Conservation (phyloP, 2,113 vertebrate species). For the Trachemys scripta region DNA sequence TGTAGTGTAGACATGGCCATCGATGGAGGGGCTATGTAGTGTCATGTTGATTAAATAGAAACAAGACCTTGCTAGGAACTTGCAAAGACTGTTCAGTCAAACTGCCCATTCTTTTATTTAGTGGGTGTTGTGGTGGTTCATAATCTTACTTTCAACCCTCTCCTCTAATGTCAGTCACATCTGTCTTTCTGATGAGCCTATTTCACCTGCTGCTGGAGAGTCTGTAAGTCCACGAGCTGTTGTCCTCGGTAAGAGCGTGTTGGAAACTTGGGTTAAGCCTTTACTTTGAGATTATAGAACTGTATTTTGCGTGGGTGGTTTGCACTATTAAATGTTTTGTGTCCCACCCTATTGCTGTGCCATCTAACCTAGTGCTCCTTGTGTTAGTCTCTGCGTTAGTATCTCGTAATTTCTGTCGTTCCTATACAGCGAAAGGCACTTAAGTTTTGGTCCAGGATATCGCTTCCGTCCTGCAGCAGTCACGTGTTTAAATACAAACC, state of each 20-base stretch:
- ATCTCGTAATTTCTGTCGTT: neutral
- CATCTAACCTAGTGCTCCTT: neutral
- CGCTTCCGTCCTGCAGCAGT: neutral
- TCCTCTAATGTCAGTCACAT: neutral
- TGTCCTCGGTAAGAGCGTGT: neutral
- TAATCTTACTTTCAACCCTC: neutral
- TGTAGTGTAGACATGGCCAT: neutral
- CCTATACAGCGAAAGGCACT: neutral
- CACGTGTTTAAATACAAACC: neutral
- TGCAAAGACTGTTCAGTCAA: neutral
- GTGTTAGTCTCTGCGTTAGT: neutral
- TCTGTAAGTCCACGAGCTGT: neutral
- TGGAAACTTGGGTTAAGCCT: neutral
- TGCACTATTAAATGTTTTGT: neutral
- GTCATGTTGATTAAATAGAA: neutral
- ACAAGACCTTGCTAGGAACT: neutral
- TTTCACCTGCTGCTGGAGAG: neutral
- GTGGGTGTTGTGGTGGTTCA: neutral
- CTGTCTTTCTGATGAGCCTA: neutral
- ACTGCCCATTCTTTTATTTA: neutral
- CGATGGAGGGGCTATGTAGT: neutral
- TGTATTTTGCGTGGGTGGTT: neutral
- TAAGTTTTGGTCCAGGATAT: neutral
- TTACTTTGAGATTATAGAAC: neutral
- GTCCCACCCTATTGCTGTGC: neutral